Percentiles rank a stretch among this genome's conserved stretches.
phyloP scores from a whole-genome alignment of 2,888 invertebrate species.

The Xestobium rufovillosum region DNA sequence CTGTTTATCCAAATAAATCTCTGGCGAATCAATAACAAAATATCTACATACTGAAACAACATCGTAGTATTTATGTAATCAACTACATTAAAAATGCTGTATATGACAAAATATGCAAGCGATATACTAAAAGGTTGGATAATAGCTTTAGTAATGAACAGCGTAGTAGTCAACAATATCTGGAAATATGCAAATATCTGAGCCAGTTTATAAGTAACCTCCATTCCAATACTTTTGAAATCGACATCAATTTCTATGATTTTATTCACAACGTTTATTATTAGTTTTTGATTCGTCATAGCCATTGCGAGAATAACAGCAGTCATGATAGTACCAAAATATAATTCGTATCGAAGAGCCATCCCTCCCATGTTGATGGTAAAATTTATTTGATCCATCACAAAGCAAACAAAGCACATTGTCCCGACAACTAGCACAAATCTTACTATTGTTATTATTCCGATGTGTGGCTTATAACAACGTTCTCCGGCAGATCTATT shows the following conservation, averaged over 20 bases:
- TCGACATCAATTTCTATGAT: slow-evolving; percentile 17
- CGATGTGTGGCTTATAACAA: slow-evolving; percentile 17
- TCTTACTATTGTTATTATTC: slow-evolving; percentile 15
- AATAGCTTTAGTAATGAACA: slow-evolving; percentile 20
- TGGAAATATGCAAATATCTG: slow-evolving; percentile 20
- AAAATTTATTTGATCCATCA: slow-evolving; percentile 19
- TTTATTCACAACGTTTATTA: slow-evolving; percentile 19
- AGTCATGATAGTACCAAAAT: slow-evolving; percentile 23
- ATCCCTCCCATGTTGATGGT: slow-evolving; percentile 20
- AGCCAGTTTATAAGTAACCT: slow-evolving; percentile 22
- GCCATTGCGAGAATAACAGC: slow-evolving; percentile 19
- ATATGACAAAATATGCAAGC: slow-evolving; percentile 17
- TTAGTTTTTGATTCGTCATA: slow-evolving; percentile 17
- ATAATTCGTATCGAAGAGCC: slow-evolving; percentile 24
- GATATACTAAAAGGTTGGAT: slow-evolving; percentile 20
- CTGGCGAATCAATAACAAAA: slow-evolving; percentile 23
- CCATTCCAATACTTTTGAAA: slow-evolving; percentile 16
- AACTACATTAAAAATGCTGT: slow-evolving; percentile 24
- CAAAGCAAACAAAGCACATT: slow-evolving; percentile 19
- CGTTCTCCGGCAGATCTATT: slow-evolving; percentile 12
- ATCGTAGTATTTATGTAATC: slow-evolving; percentile 26
- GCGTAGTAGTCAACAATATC: slow-evolving; percentile 17
- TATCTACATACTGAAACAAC: slow-evolving; percentile 25
- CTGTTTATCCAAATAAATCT: slow-evolving; percentile 25
- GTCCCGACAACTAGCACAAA: slow-evolving; percentile 17